A percentile compares a stretch with the other conserved stretches of the same genome.
phyloP scores from a whole-genome alignment of 2,797 vertebrate species.

The Huso huso region DNA sequence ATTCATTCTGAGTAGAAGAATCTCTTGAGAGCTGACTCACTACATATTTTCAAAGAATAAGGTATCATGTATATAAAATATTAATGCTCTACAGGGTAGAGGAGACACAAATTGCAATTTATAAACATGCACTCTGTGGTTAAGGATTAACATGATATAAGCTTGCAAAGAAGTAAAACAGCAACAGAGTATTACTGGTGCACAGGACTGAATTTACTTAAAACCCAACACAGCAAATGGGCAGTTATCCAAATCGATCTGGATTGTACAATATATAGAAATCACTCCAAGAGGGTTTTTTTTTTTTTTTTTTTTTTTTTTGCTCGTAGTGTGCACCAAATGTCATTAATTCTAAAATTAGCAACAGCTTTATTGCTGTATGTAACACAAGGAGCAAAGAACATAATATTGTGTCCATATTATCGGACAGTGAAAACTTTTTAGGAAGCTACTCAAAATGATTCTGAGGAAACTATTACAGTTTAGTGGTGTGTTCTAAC shows the following conservation, averaged over 20 bases:
- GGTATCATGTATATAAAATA: slow-evolving; percentile 27
- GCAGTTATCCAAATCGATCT: slow-evolving; percentile 8
- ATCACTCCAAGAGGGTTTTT: background rate
- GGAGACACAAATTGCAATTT: slow-evolving; percentile 14
- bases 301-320: no score
- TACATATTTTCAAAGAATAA: slow-evolving; percentile 24
- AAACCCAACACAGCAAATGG: background rate
- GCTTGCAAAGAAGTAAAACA: slow-evolving; percentile 2
- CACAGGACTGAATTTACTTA: slow-evolving; percentile 2
- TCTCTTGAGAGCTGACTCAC: slow-evolving; percentile 17
- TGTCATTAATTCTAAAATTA: slow-evolving; percentile 16
- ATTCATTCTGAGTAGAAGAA: background rate
- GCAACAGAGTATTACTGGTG: slow-evolving; percentile 27
- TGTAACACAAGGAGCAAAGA: no score
- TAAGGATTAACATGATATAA: slow-evolving; percentile 12
- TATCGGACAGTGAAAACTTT: no score
- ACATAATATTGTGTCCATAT: no score
- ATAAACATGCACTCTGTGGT: slow-evolving; percentile 15
- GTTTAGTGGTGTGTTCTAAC: no score
- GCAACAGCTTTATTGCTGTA: no score
- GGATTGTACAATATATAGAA: background rate
- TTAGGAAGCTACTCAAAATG: no score
- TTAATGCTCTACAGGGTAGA: slow-evolving; percentile 21
- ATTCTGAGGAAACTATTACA: no score
- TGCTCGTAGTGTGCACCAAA: background rate